A percentile compares a stretch with the other conserved stretches of the same genome.
Evolutionary conservation across 2,797 vertebrate genomes (phyloP).

Genomic region (Chiloscyllium punctatum): DNA sequence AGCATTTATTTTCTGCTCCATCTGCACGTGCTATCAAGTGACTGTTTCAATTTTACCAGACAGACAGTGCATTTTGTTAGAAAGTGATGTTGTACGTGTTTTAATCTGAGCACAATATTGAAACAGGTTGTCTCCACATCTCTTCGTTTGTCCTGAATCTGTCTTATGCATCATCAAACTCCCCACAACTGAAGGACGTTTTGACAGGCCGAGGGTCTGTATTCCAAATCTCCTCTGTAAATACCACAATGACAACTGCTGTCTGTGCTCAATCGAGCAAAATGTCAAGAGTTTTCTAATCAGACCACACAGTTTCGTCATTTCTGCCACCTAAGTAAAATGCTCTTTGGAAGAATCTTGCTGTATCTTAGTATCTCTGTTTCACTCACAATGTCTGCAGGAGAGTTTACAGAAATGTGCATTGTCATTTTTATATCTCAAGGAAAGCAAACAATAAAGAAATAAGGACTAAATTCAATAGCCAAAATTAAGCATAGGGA

Average conservation of each 20-base stretch:
- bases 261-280: conserved; percentile 28
- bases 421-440: not conserved
- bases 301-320: conserved; percentile 31
- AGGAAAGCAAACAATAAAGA: not conserved
- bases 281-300: conserved; percentile 31
- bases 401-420: not conserved
- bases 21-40: conserved; percentile 21
- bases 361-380: not conserved
- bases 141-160: conserved; percentile 25
- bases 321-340: conserved; percentile 4
- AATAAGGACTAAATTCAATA: not conserved
- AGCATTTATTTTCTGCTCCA: not conserved
- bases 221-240: conserved; percentile 37
- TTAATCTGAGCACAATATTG: conserved; percentile 35
- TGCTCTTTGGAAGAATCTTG: not conserved
- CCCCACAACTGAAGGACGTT: conserved; percentile 28
- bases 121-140: conserved; percentile 35
- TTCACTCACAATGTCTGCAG: not conserved
- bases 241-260: conserved; percentile 21
- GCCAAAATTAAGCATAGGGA: not conserved
- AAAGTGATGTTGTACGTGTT: conserved; percentile 15
- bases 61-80: conserved; percentile 20
- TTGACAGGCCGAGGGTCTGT: conserved; percentile 28
- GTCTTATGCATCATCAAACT: conserved; percentile 35
- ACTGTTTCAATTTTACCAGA: conserved; percentile 5